Percentiles rank a stretch among this genome's conserved stretches.
Conservation (phyloP, 2,113 vertebrate species). For the Oryzias javanicus region DNA sequence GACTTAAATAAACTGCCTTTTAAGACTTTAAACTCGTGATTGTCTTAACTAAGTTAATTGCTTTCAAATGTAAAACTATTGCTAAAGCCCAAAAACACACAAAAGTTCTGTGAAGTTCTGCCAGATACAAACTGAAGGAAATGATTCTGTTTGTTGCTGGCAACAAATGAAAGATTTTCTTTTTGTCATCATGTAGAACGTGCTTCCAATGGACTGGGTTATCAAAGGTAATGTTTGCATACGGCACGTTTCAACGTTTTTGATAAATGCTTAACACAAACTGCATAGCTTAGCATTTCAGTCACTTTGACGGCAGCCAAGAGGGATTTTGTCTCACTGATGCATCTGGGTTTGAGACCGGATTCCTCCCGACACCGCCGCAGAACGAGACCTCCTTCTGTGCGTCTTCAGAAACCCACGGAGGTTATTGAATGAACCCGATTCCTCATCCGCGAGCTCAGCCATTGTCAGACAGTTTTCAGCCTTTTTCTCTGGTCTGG, state of each 20-base stretch:
- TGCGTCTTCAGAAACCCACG: slow-evolving; percentile 12
- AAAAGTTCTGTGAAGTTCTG: slow-evolving; percentile 1
- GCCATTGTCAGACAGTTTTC: no score
- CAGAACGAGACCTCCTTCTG: slow-evolving; percentile 9
- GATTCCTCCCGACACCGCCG: slow-evolving; percentile 7
- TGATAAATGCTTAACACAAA: background rate
- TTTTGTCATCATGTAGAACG: slow-evolving; percentile 5
- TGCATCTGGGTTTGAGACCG: background rate
- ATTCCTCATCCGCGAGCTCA: no score
- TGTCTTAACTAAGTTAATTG: no score
- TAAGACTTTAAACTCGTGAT: no score
- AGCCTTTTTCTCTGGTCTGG: no score
- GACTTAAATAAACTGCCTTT: no score
- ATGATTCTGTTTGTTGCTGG: slow-evolving; percentile 11
- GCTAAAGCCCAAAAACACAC: background rate
- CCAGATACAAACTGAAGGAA: background rate
- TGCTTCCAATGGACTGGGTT: background rate
- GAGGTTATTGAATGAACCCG: no score
- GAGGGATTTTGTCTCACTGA: background rate
- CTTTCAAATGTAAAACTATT: no score
- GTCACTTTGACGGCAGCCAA: background rate
- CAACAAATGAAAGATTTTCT: slow-evolving; percentile 15
- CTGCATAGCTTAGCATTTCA: background rate
- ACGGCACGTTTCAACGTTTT: background rate
- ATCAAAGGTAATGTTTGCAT: no score